These are phyloP conservation scores for Centruroides vittatus DNA, from an alignment of 1,140 invertebrate species.

Conservation along the genomic window DNA sequence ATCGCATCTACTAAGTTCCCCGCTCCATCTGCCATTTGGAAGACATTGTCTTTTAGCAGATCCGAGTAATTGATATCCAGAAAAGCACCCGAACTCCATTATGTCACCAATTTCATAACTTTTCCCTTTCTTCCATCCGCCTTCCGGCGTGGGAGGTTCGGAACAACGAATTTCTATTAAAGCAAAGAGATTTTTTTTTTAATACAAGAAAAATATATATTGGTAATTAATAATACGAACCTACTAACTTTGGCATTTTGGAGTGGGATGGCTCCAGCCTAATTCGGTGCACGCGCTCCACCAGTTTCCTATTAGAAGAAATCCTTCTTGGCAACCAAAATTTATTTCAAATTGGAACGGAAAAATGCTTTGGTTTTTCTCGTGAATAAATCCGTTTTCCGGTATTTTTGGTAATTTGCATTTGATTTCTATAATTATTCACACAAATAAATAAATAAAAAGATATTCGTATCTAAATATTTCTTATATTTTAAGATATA, in stretches of 20 bases:
- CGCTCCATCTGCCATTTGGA: constrained; percentile 9
- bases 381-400: constrained; percentile 5
- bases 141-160: constrained; percentile 4
- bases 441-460: too few species aligned
- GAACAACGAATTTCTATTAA: constrained; percentile 5
- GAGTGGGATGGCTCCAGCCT: constrained; percentile 1
- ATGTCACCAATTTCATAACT: constrained; percentile 3
- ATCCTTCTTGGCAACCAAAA: constrained; percentile 6
- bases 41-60: constrained; percentile 8
- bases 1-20: constrained; percentile 5
- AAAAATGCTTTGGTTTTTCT: constrained; percentile 1
- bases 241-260: constrained; percentile 5
- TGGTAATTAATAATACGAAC: too few species aligned
- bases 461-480: not conserved
- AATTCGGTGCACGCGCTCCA: constrained; percentile 1
- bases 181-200: not conserved
- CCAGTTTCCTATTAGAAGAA: constrained; percentile 3
- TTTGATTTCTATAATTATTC: not conserved
- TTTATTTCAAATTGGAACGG: constrained; percentile 6
- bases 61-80: constrained; percentile 1
- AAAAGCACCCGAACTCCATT: constrained; percentile 8
- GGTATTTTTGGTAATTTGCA: not conserved
- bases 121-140: not conserved
- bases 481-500: not conserved
- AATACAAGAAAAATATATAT: too few species aligned